Conservation (phyloP, 64 coral and sea anemone species). For the Platygyra sinensis region DNA sequence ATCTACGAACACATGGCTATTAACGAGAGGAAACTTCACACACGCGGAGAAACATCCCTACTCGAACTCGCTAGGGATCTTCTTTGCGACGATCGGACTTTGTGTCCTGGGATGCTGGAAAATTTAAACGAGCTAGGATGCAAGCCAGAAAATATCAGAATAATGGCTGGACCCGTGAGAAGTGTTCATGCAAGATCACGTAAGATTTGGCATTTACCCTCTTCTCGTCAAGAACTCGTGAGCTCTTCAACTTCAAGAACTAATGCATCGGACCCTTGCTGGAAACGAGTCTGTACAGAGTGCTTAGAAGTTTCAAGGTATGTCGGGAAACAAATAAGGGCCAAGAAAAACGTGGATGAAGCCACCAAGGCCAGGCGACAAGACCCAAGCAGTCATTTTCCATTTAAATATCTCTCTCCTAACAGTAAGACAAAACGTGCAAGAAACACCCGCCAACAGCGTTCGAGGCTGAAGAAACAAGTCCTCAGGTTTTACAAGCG, state of each 20-base stretch:
- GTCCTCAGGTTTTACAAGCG: not conserved
- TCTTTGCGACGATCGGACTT: not conserved
- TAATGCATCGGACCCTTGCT: no score
- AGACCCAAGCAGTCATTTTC: slow-evolving; percentile 21
- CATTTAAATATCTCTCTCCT: slow-evolving; percentile 22
- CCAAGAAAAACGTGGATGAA: slow-evolving; percentile 3
- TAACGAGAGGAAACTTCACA: not conserved
- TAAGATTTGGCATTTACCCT: no score
- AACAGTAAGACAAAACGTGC: not conserved
- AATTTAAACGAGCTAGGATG: not conserved
- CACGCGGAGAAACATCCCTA: not conserved
- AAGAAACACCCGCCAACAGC: not conserved
- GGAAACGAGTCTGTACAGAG: no score
- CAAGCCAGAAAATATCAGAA: not conserved
- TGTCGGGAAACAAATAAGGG: not conserved
- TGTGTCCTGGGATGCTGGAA: not conserved
- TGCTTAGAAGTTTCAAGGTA: no score
- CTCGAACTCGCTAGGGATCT: not conserved
- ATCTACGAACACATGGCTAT: not conserved
- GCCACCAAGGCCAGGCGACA: not conserved
- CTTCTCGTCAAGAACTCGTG: no score
- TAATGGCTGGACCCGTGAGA: not conserved
- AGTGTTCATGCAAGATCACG: no score
- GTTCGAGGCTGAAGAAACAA: not conserved
- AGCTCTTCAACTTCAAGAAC: no score